Evolutionary conservation across 2,888 invertebrate genomes (phyloP).

Genomic region (Dione juno): DNA sequence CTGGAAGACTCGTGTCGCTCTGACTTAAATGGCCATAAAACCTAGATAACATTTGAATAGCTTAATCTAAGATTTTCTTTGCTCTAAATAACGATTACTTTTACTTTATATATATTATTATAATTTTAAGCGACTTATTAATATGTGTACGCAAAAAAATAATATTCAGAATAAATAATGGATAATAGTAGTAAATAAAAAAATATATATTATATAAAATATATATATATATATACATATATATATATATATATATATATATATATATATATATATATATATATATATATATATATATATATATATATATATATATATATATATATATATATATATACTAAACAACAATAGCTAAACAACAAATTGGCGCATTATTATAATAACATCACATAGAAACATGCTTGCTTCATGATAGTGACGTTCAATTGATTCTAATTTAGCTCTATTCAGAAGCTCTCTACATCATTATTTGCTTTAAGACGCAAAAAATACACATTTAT

Average conservation of each 20-base stretch:
- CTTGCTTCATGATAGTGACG: not conserved
- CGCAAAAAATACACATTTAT: not conserved
- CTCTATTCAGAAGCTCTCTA: constrained; percentile 17
- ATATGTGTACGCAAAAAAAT: too few species aligned
- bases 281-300: too few species aligned
- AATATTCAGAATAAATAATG: too few species aligned
- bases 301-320: too few species aligned
- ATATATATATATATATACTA: too few species aligned
- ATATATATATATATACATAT: too few species aligned
- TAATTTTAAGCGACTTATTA: too few species aligned
- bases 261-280: too few species aligned
- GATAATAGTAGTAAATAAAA: too few species aligned
- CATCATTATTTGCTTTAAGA: not conserved
- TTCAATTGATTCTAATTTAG: constrained; percentile 25
- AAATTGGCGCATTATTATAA: not conserved
- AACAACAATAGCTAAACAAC: not conserved
- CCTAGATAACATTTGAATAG: constrained; percentile 27
- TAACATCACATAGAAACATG: not conserved
- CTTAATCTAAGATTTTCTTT: constrained; percentile 26
- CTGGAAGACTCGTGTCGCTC: constrained; percentile 39
- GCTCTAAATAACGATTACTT: not conserved
- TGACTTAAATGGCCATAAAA: constrained; percentile 41
- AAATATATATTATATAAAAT: too few species aligned
- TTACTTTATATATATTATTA: not conserved
- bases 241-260: too few species aligned